Percentiles rank a stretch among this genome's conserved stretches.
These are phyloP conservation scores for Melanotaenia trifasciata DNA, from an alignment of 2,797 vertebrate species.

Conservation along the genomic window DNA sequence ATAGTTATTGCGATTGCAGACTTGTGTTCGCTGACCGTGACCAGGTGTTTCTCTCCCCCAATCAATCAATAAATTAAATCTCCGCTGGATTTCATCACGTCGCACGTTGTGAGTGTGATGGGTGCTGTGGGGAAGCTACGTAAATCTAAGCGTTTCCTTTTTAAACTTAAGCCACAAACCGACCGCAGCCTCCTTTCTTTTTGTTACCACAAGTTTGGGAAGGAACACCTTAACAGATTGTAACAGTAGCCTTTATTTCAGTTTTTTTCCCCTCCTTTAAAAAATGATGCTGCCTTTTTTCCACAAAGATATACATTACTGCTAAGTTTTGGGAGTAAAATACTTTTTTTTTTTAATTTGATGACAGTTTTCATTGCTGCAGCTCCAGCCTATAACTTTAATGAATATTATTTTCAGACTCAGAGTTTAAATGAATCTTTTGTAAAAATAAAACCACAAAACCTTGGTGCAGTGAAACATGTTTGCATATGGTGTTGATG, in stretches of 20 bases:
- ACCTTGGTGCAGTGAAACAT: slow-evolving; percentile 55
- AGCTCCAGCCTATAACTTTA: not conserved
- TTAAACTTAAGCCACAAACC: slow-evolving; percentile 43
- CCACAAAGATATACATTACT: not conserved
- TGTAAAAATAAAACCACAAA: slow-evolving; percentile 69
- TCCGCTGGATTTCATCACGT: slow-evolving; percentile 55
- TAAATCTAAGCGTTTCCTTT: slow-evolving; percentile 7
- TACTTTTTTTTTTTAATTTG: slow-evolving; percentile 7
- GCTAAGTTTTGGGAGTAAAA: not conserved
- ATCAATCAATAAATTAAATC: slow-evolving; percentile 66
- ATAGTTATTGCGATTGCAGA: slow-evolving; percentile 56
- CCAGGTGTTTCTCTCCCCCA: slow-evolving; percentile 61
- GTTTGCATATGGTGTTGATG: slow-evolving; percentile 57
- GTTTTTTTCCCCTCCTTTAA: not conserved
- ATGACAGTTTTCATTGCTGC: not conserved
- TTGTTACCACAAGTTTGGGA: not conserved
- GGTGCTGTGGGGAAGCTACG: slow-evolving; percentile 61
- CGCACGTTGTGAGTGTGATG: slow-evolving; percentile 46
- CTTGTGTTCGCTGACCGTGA: slow-evolving; percentile 58
- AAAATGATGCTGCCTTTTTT: not conserved
- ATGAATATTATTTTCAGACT: slow-evolving; percentile 4
- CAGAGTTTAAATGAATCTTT: slow-evolving; percentile 48
- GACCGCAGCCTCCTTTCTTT: slow-evolving; percentile 28
- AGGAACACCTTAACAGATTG: not conserved
- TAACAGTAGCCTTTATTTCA: not conserved